Conservation (phyloP, 37 sponge, comb jelly and placozoan genomes). For the Hexactinellida sp. region DNA sequence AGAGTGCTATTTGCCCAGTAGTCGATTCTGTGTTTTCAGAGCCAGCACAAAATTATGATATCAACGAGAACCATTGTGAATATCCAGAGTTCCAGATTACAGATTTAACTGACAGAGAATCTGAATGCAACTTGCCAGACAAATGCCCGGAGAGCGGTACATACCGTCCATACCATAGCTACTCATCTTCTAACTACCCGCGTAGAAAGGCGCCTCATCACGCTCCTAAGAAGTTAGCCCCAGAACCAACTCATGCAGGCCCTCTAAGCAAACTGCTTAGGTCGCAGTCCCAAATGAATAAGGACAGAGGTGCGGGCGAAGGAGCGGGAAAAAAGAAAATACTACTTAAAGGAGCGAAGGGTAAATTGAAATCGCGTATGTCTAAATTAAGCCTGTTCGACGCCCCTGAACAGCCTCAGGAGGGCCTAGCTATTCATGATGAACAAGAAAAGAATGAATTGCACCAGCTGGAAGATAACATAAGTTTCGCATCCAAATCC, state of each 20-base stretch:
- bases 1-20: background rate
- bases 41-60: background rate
- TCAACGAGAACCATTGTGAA: background rate
- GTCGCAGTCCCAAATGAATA: background rate
- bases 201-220: background rate
- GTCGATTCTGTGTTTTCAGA: background rate
- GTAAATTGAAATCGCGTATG: background rate
- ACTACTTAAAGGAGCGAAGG: background rate
- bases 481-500: background rate
- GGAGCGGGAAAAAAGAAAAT: background rate
- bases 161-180: background rate
- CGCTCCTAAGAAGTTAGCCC: background rate
- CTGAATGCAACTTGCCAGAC: background rate
- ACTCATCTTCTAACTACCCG: background rate
- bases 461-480: background rate
- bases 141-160: background rate
- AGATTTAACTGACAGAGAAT: background rate
- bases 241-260: background rate
- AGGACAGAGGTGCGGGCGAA: background rate
- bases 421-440: background rate
- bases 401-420: background rate
- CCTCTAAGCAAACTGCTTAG: background rate
- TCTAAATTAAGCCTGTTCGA: background rate
- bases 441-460: constrained; percentile 1
- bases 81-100: background rate